Evolutionary conservation across 2,797 vertebrate species (phyloP).

Genomic region (Sardinella longiceps): DNA sequence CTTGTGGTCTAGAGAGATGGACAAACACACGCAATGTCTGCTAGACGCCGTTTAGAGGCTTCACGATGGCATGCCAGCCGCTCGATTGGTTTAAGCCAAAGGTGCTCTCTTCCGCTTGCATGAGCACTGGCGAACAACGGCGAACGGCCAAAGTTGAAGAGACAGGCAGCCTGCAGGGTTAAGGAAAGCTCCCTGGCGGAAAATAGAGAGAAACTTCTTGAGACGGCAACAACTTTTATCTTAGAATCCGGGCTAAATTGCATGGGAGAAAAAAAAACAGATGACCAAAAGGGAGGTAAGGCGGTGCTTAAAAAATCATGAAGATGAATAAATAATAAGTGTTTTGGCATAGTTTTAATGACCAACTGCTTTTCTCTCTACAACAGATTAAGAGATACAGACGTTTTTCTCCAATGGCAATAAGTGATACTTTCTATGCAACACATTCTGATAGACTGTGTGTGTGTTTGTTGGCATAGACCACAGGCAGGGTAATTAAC

Average conservation of each 20-base stretch:
- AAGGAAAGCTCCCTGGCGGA: not conserved
- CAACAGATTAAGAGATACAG: not conserved
- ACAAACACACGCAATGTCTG: not conserved
- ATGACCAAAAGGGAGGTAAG: not conserved
- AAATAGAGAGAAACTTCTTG: not conserved
- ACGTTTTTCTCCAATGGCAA: conserved; percentile 2
- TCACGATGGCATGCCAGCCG: not conserved
- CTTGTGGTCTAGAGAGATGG: not conserved
- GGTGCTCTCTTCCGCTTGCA: conserved; percentile 2
- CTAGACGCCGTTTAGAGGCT: not conserved
- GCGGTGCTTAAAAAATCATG: not conserved
- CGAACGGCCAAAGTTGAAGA: not conserved
- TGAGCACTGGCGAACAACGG: not conserved
- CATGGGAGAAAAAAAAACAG: not conserved
- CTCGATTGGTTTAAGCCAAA: not conserved
- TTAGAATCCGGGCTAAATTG: not conserved
- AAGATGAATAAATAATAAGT: conserved; percentile 4
- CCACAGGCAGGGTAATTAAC: not conserved
- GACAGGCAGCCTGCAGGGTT: not conserved
- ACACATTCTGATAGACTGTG: not conserved
- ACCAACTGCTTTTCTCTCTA: not conserved
- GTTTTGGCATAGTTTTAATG: not conserved
- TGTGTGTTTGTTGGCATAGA: not conserved
- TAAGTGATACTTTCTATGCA: not conserved
- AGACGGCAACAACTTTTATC: not conserved